These are phyloP conservation scores for Periophthalmus magnuspinnatus DNA, from an alignment of 2,797 vertebrate genomes.

Conservation along the genomic window DNA sequence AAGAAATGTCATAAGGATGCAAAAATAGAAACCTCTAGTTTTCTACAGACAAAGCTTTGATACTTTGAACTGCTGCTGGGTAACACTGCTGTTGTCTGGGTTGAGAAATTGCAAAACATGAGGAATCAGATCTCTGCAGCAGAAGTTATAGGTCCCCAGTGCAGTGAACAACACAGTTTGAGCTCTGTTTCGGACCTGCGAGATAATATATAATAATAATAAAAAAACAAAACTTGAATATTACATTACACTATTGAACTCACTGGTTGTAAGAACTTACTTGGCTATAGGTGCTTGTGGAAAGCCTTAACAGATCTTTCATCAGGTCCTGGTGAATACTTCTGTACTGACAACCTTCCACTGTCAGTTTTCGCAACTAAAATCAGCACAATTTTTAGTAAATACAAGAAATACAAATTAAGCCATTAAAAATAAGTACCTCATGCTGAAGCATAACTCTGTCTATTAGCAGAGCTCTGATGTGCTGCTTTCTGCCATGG, in stretches of 20 bases:
- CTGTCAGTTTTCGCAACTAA: constrained; percentile 90
- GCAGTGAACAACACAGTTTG: constrained; percentile 93
- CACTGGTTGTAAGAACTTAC: constrained; percentile 64
- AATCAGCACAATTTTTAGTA: constrained; percentile 9
- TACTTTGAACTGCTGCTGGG: constrained; percentile 98
- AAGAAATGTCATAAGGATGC: background rate
- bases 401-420: background rate
- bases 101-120: constrained; percentile 88
- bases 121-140: constrained; percentile 94
- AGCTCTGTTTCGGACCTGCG: constrained; percentile 92
- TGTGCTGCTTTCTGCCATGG: constrained; percentile 94
- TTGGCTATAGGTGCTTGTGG: constrained; percentile 96
- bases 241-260: background rate
- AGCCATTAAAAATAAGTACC: constrained; percentile 64
- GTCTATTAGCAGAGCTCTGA: constrained; percentile 93
- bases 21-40: background rate
- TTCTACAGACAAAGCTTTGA: background rate
- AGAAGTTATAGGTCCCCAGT: constrained; percentile 94
- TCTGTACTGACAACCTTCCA: constrained; percentile 93
- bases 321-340: constrained; percentile 90
- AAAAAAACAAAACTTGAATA: too few relatives aligned
- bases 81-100: constrained; percentile 83
- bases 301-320: constrained; percentile 90
- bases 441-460: constrained; percentile 98
- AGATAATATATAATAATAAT: too few relatives aligned